Base-by-base conservation (phyloP, 2,113 vertebrate species). In the Tichodroma muraria region DNA sequence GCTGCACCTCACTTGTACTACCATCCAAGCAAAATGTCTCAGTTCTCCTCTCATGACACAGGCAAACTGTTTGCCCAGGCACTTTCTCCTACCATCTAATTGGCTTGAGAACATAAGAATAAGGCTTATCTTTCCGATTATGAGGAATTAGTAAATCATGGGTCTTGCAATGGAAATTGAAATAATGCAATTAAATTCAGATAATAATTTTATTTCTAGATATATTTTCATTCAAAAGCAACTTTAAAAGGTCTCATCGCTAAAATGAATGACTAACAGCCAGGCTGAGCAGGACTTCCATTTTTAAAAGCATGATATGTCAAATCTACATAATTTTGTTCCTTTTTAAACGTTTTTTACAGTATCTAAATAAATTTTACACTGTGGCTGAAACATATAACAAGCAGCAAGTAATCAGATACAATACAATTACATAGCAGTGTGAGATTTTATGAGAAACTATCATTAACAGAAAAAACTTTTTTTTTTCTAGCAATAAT, bases 181-280 rank as follows among this genome's bases (percentile, higher is more conserved):
- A 93, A 56, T 54, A 13, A 19, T n/a, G 25, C 21, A 71, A 76
- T 90, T 93, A 78, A 94, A 80, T 38, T 77, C 63, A 42, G 61
- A 80, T 90, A 81, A 91, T 92, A 49, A 69, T 40, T 89, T 47
- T 77, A 65, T 80, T 90, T 89, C 57, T 49, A 91, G 38, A 56
- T 22, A 45, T 10, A 23, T 7, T 31, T 40, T 76, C 61, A 66
- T 65, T 73, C 65, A 82, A 88, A 92, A 86, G 21, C 49, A 69
- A 47, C 44, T 90, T 68, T 69, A 45, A 94, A 91, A 63, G 37
- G 27, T 93, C 45, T 90, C 13, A 6, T 80, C 12, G 50, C 40
- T 60, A 83, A 95, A 91, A 91, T 69, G 80, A 94, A 83, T 45
- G 30, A 45, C 65, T 81, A 80, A 90, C 91, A 88, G 92, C 23